phyloP scores from a whole-genome alignment of 2,888 invertebrate genomes.

The Sisyra nigra region DNA sequence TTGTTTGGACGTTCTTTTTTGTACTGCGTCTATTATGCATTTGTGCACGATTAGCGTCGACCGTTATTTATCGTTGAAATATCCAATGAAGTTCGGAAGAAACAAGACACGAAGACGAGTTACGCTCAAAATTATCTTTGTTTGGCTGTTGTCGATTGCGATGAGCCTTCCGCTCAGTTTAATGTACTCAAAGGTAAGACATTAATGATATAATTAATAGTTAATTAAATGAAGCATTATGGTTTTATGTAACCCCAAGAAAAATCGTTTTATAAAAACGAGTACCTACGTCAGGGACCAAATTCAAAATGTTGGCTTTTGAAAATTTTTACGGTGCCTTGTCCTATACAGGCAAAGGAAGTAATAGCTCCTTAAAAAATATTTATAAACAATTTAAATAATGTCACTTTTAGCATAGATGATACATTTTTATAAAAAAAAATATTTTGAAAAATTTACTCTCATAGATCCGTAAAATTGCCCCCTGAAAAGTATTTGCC shows the following conservation, averaged over 20 bases:
- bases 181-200: constrained; percentile 70
- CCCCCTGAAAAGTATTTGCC: too few relatives aligned
- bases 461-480: too few relatives aligned
- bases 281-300: too few relatives aligned
- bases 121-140: constrained; percentile 78
- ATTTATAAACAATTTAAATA: too few relatives aligned
- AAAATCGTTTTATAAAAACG: too few relatives aligned
- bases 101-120: constrained; percentile 77
- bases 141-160: constrained; percentile 84
- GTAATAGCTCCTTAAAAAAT: too few relatives aligned
- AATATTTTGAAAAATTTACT: background rate
- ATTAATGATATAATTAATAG: background rate
- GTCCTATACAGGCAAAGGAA: too few relatives aligned
- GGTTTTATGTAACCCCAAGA: background rate
- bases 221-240: background rate
- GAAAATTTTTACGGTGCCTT: too few relatives aligned
- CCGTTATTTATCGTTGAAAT: constrained; percentile 77
- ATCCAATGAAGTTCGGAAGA: constrained; percentile 84
- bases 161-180: constrained; percentile 82
- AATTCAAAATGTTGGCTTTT: too few relatives aligned
- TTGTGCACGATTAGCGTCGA: constrained; percentile 93
- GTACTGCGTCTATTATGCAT: constrained; percentile 95
- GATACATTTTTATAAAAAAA: background rate
- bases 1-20: constrained; percentile 86
- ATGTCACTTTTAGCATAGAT: too few relatives aligned